Base-by-base conservation (phyloP, 2,888 invertebrate genomes). In the Acleris holmiana region DNA sequence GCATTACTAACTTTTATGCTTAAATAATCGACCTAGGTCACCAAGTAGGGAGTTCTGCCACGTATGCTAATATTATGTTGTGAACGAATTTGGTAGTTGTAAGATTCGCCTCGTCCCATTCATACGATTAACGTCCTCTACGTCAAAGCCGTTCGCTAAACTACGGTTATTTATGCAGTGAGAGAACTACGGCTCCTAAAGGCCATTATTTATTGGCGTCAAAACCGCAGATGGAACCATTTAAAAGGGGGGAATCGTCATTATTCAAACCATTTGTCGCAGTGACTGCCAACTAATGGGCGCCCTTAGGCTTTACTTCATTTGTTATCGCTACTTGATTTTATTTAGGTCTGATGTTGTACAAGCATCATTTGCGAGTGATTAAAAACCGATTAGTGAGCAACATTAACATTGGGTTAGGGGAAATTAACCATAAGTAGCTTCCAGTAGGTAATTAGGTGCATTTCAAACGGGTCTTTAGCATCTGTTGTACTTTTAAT, bases 181-280 rank as follows among this genome's bases (percentile, higher is more conserved):
- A 7, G 46, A 55, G 51, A 65, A 60, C 65, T 55, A 55, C 55
- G 55, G 49, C 6, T 40, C 18, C 64, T 55, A 65, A 61, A 50
- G 61, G 57, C 56, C 57, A 60, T 62, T 69, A 70, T 71, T 70
- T 67, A 67, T 69, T 69, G 68, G 56, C 63, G 69, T 70, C 70
- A 74, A 75, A 77, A 74, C 73, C 74, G 73, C 72, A 73, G 72
- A 77, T 73, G 72, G 73, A 72, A 72, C 72, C 77, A 73, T 76
- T 77, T 75, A 73, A 73, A 78, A 65, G 68, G 69, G 68, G 69
- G 73, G 73, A 74, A 73, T 71, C 75, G 75, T 79, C 78, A 81
- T 83, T 80, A 83, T 72, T 82, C 78, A 79, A 76, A 71, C 76
- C 83, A 82, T 84, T 83, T 80, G 83, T 81, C 80, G 76, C 76